Percentiles rank a stretch among this genome's conserved stretches.
phyloP scores from a whole-genome alignment of 2,888 invertebrate genomes.

The Sesia bembeciformis region DNA sequence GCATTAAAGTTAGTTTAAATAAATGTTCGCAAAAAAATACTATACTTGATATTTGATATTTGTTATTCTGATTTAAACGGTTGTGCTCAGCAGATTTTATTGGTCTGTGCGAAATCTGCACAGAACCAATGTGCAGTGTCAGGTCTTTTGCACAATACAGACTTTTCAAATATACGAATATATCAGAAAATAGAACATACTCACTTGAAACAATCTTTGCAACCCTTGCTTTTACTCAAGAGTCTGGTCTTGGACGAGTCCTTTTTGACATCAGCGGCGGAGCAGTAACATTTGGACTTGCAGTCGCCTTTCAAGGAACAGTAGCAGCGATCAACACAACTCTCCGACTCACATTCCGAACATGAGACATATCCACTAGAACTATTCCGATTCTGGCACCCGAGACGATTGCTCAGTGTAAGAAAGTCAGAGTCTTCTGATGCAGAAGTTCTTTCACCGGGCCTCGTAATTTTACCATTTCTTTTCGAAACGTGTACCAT shows the following conservation, averaged over 20 bases:
- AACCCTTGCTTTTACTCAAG: constrained; percentile 44
- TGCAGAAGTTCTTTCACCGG: constrained; percentile 75
- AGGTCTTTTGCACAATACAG: no score
- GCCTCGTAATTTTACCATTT: constrained; percentile 59
- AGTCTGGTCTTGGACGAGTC: constrained; percentile 45
- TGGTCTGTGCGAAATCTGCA: no score
- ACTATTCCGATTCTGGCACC: constrained; percentile 77
- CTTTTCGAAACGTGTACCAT: constrained; percentile 53
- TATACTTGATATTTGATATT: no score
- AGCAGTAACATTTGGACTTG: constrained; percentile 77
- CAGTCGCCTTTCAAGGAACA: constrained; percentile 81
- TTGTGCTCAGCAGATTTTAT: no score
- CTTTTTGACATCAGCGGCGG: constrained; percentile 64
- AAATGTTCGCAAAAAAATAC: no score
- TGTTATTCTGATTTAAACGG: no score
- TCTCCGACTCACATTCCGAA: constrained; percentile 92
- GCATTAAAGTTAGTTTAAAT: no score
- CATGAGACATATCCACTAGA: constrained; percentile 87
- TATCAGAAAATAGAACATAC: constrained; percentile 13
- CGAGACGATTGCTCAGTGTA: constrained; percentile 73
- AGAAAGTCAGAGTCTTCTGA: constrained; percentile 77
- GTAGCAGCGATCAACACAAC: constrained; percentile 90
- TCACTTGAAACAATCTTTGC: constrained; percentile 67
- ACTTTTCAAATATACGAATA: no score
- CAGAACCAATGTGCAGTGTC: no score